Evolutionary conservation across 2,888 invertebrate species (phyloP).

Genomic region (Folsomia candida): DNA sequence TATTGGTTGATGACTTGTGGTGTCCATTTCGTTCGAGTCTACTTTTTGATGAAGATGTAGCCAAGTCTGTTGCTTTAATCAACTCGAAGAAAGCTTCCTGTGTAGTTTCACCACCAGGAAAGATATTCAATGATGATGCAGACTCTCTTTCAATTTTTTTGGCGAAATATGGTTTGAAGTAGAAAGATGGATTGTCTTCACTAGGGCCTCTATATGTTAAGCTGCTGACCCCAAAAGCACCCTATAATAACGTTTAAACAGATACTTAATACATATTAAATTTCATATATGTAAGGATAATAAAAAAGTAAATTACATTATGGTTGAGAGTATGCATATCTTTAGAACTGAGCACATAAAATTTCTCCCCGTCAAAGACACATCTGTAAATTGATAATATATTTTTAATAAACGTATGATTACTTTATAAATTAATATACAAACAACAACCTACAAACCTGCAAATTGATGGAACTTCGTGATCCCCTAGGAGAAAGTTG

Average conservation of each 20-base stretch:
- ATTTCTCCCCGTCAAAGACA: conserved; percentile 42
- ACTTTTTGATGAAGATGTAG: not conserved
- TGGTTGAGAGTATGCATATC: conserved; percentile 45
- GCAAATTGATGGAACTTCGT: conserved; percentile 43
- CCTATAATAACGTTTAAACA: conserved; percentile 20
- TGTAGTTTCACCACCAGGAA: not conserved
- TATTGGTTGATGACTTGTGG: not conserved
- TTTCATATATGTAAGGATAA: too few relatives aligned
- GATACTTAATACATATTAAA: too few relatives aligned
- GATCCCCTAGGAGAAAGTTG: conserved; percentile 38
- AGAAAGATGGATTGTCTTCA: conserved; percentile 22
- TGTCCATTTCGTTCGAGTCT: not conserved
- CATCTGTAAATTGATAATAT: conserved; percentile 42
- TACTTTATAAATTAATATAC: too few relatives aligned
- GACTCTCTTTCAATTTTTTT: conserved; percentile 14
- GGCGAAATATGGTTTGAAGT: conserved; percentile 18
- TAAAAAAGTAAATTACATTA: conserved; percentile 40
- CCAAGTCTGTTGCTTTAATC: not conserved
- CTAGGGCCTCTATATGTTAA: conserved; percentile 34
- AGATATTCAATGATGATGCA: not conserved
- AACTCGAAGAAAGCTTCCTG: not conserved
- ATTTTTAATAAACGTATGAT: too few relatives aligned
- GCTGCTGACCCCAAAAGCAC: conserved; percentile 39
- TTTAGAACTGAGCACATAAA: conserved; percentile 37
- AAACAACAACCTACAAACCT: too few relatives aligned